These are phyloP conservation scores for Gulo gulo DNA, from an alignment of 2,113 vertebrate species.

Conservation along the genomic window DNA sequence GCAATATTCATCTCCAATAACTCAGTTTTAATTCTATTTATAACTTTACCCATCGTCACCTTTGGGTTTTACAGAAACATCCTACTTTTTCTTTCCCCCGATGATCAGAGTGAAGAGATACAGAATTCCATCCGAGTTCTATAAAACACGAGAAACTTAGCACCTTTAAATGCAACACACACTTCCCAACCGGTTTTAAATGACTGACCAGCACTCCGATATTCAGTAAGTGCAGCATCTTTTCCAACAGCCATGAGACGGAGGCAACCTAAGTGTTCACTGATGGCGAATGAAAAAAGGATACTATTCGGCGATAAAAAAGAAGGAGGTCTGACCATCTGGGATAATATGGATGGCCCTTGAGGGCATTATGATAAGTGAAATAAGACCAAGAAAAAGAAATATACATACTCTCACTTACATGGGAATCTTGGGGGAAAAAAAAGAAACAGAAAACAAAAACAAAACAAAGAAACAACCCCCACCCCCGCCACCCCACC, in stretches of 20 bases:
- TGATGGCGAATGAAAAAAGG: neutral
- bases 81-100: no score
- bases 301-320: neutral
- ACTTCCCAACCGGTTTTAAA: neutral
- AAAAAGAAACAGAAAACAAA: neutral
- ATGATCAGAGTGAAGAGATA: neutral
- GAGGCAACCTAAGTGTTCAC: neutral
- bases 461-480: neutral
- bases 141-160: neutral
- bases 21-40: neutral
- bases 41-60: neutral
- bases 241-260: neutral
- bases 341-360: neutral
- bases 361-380: neutral
- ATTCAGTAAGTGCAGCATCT: no score
- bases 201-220: neutral
- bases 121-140: neutral
- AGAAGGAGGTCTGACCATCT: neutral
- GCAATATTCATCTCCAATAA: neutral
- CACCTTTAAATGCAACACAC: neutral
- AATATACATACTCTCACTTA: neutral
- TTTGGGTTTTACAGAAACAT: neutral
- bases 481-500: neutral
- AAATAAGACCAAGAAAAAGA: neutral
- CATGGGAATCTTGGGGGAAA: neutral